A percentile compares a stretch with the other conserved stretches of the same genome.
Evolutionary conservation across 2,888 invertebrate species (phyloP).

Genomic region (Linnaemya tessellans): DNA sequence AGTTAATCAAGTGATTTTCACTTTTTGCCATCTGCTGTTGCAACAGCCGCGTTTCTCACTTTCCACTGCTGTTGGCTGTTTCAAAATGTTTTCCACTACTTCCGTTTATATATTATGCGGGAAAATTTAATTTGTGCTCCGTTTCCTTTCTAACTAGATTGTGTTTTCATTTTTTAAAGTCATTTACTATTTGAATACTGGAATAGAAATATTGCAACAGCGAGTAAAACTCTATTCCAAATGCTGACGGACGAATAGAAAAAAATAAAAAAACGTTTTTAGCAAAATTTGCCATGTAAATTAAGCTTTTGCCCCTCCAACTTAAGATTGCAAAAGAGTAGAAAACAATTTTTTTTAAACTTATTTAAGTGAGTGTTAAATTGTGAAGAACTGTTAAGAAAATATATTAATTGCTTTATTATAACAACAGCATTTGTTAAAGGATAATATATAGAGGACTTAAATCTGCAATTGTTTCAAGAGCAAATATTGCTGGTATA

Average conservation of each 20-base stretch:
- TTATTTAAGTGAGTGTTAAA: slow-evolving; percentile 36
- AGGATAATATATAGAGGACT: background rate
- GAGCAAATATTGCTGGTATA: too few species aligned
- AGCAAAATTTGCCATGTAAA: slow-evolving; percentile 11
- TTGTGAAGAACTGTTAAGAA: slow-evolving; percentile 43
- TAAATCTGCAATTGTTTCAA: background rate
- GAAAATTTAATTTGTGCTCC: slow-evolving; percentile 68
- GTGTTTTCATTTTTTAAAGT: slow-evolving; percentile 33
- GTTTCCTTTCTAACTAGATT: slow-evolving; percentile 63
- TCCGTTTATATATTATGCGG: slow-evolving; percentile 64
- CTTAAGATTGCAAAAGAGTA: background rate
- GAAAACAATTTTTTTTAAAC: background rate
- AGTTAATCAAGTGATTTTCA: slow-evolving; percentile 63
- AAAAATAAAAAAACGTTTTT: slow-evolving; percentile 5
- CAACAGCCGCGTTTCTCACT: slow-evolving; percentile 37
- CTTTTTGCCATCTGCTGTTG: slow-evolving; percentile 29
- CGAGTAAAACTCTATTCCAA: background rate
- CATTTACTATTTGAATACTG: slow-evolving; percentile 2
- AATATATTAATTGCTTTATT: slow-evolving; percentile 48
- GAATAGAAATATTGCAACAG: background rate
- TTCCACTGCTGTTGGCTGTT: slow-evolving; percentile 23
- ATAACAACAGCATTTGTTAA: background rate
- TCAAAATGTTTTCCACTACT: slow-evolving; percentile 7
- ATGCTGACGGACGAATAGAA: background rate
- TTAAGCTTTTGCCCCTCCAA: background rate